Evolutionary conservation across 2,888 invertebrate species (phyloP), one percentile per base, ranked within the genome.

Genomic region (Dynastes grantii): DNA sequence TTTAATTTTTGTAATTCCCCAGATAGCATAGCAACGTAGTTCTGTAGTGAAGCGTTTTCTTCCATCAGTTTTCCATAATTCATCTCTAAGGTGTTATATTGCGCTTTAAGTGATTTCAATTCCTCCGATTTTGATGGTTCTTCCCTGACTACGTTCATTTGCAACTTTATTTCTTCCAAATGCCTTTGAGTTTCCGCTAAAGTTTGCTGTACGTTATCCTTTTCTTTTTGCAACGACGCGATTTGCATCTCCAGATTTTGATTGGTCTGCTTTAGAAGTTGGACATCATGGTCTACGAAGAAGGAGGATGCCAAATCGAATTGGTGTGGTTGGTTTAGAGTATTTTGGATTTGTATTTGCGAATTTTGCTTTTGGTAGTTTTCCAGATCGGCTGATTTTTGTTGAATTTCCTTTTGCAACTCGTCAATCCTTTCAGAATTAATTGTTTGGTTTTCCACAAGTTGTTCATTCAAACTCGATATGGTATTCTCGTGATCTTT

Each of bases 111-210:
- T 2, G 53, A 63, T 37, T 71, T 73, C 51, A 78, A 76, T 68
- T 81, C 80, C 6, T 82, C 84, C 27, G 81, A 80, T 80, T 85
- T 80, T 29, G 65, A 58, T 29, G 83, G 75, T 79, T 85, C 78
- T 22, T 81, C 76, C 79, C 79, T 81, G 32, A 82, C 61, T 37
- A 71, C 61, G 22, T 58, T 58, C 22, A 22, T 6, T 58, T 58
- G 55, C 22, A 6, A 58, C 22, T 58, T 58, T 2, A 58, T 16
- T 61, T 78, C 79, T 87, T 81, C 85, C 84, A 82, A 86, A 87
- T 77, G 90, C 78, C 55, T 89, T 85, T 85, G 90, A 45, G 58
- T 51, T 49, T 77, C 63, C 8, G 27, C 27, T 1, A 77, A 58
- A 4, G 40, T 27, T n/a, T 49, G 29, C 6, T 22, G 27, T n/a